Evolutionary conservation across 2,113 vertebrate genomes (phyloP).

Genomic region (Clarias magur): DNA sequence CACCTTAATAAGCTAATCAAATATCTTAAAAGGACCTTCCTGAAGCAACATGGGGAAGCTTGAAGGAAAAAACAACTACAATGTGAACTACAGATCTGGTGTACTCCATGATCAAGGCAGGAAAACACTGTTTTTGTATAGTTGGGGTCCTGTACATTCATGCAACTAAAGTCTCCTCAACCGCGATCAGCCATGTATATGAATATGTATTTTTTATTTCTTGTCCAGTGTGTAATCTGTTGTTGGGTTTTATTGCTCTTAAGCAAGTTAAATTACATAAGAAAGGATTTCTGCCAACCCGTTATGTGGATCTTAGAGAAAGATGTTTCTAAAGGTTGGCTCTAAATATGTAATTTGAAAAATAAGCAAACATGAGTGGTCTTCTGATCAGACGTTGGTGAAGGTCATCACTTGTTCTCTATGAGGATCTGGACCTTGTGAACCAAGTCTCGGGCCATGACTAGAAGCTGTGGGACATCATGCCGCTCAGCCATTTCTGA

Average conservation of each 20-base stretch:
- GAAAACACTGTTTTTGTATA: not conserved
- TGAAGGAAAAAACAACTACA: too few relatives aligned
- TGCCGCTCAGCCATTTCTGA: slow-evolving; percentile 95
- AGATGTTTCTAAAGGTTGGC: slow-evolving; percentile 6
- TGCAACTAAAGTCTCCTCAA: not conserved
- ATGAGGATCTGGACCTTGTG: slow-evolving; percentile 97
- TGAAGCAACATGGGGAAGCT: not conserved
- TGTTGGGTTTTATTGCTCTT: slow-evolving; percentile 25
- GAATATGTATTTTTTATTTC: not conserved
- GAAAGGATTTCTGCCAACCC: not conserved
- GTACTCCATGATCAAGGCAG: not conserved
- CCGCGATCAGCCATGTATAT: not conserved
- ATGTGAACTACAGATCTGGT: not conserved
- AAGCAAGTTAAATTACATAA: slow-evolving; percentile 20
- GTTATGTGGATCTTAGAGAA: slow-evolving; percentile 3
- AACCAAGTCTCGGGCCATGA: slow-evolving; percentile 90
- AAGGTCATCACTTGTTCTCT: slow-evolving; percentile 89
- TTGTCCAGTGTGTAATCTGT: not conserved
- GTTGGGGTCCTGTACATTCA: not conserved
- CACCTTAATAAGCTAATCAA: not conserved
- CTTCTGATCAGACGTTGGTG: slow-evolving; percentile 40
- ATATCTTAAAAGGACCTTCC: not conserved
- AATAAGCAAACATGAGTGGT: slow-evolving; percentile 17
- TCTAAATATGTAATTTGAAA: slow-evolving; percentile 5
- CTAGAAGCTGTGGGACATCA: slow-evolving; percentile 85